Conservation (phyloP, 2,113 vertebrate species). For the Scatophagus argus region DNA sequence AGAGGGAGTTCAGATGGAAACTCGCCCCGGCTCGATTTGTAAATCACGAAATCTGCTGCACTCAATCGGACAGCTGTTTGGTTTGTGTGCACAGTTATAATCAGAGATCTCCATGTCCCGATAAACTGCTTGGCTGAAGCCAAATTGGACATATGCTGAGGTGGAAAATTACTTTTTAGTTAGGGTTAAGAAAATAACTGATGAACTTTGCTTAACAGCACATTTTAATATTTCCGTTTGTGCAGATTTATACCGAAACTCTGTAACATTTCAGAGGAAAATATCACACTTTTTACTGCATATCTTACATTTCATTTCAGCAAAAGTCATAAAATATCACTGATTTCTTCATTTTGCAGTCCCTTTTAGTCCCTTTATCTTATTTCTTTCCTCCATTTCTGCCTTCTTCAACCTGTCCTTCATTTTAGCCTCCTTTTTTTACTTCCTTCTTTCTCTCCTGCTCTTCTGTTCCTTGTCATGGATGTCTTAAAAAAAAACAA, state of each 20-base stretch:
- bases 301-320: background rate
- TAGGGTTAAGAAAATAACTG: background rate
- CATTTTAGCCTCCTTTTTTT: background rate
- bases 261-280: background rate
- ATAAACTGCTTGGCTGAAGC: constrained; percentile 46
- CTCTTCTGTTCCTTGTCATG: background rate
- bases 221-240: background rate
- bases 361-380: background rate
- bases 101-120: constrained; percentile 37
- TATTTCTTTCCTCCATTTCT: background rate
- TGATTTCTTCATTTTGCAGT: background rate
- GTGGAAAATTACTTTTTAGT: background rate
- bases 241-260: background rate
- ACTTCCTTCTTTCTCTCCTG: background rate
- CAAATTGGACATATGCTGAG: background rate
- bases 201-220: background rate
- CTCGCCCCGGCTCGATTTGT: constrained; percentile 38
- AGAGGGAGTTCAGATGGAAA: constrained; percentile 64
- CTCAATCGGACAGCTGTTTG: constrained; percentile 52
- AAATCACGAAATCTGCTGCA: constrained; percentile 61
- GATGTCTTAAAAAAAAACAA: too few relatives aligned
- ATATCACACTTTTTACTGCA: background rate
- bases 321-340: background rate
- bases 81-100: constrained; percentile 45
- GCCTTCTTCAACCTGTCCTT: background rate